phyloP scores from a whole-genome alignment of 2,113 vertebrate genomes.

The Centropristis striata region DNA sequence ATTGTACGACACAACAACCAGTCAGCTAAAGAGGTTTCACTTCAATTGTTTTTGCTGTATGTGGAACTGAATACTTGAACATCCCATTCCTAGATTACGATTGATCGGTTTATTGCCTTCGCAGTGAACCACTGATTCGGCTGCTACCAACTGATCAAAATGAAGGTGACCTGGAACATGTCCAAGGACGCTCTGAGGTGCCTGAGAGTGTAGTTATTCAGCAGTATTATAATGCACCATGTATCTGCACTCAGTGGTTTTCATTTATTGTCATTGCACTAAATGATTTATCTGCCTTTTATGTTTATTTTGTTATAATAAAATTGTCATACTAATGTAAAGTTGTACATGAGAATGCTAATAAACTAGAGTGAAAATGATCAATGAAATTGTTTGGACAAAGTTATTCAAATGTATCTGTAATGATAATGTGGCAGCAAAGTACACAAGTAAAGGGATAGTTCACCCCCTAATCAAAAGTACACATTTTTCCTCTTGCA shows the following conservation, averaged over 20 bases:
- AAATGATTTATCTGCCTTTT: constrained; percentile 71
- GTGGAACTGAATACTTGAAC: neutral
- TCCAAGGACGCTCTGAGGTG: constrained; percentile 19
- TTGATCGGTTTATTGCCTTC: constrained; percentile 9
- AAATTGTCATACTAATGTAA: constrained; percentile 68
- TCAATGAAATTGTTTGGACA: neutral
- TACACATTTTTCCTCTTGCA: too few relatives aligned
- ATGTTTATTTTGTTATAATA: constrained; percentile 65
- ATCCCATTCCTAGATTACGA: neutral
- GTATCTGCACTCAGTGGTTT: constrained; percentile 60
- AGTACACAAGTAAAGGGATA: neutral
- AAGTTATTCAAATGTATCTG: neutral
- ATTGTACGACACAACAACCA: neutral
- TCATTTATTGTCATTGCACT: constrained; percentile 72
- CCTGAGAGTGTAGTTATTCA: constrained; percentile 29
- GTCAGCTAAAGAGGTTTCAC: neutral
- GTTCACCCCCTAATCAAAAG: too few relatives aligned
- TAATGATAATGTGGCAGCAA: neutral
- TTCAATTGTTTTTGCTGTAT: neutral
- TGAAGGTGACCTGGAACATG: constrained; percentile 38
- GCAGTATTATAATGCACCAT: constrained; percentile 39
- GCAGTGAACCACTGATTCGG: constrained; percentile 4
- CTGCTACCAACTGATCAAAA: constrained; percentile 2
- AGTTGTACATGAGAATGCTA: constrained; percentile 72
- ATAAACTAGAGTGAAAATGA: constrained; percentile 69